These are phyloP conservation scores for Galeopsomyia nigrocyanea DNA, from an alignment of 2,888 invertebrate species.

Conservation along the genomic window DNA sequence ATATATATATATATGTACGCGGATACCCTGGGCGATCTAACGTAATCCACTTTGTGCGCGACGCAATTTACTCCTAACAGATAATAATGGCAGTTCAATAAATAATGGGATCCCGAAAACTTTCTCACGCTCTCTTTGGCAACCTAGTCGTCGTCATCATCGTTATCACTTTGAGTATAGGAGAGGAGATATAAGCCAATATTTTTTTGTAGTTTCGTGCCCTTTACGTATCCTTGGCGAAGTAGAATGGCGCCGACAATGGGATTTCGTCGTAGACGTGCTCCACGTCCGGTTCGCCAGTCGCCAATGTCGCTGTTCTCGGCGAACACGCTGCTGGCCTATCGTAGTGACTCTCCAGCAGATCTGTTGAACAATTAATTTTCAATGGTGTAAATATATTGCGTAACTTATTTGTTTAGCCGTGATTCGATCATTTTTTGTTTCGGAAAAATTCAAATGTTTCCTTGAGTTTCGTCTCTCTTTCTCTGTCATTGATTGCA, in stretches of 20 bases:
- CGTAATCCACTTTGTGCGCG: neutral
- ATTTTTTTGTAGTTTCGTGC: too few relatives aligned
- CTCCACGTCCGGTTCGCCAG: conserved; percentile 70
- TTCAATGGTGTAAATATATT: neutral
- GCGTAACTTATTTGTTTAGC: too few relatives aligned
- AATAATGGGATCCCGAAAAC: conserved; percentile 47
- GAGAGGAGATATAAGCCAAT: too few relatives aligned
- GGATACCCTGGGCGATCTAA: neutral
- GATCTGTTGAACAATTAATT: conserved; percentile 63
- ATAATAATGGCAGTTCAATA: conserved; percentile 28
- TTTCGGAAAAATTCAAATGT: too few relatives aligned
- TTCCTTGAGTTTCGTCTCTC: neutral
- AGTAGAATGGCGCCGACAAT: conserved; percentile 51
- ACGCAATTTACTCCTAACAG: conserved; percentile 19
- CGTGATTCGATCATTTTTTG: too few relatives aligned
- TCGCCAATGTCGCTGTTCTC: conserved; percentile 57
- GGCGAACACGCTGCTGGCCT: conserved; percentile 59
- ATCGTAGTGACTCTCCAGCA: conserved; percentile 76
- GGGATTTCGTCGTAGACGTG: conserved; percentile 81
- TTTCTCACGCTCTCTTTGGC: conserved; percentile 51
- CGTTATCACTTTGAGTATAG: too few relatives aligned
- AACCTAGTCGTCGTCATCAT: too few relatives aligned
- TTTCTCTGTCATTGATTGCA: neutral
- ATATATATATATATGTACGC: too few relatives aligned
- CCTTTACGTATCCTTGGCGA: conserved; percentile 50